These are phyloP conservation scores for Timema podura DNA, from an alignment of 2,888 invertebrate genomes.

Conservation along the genomic window DNA sequence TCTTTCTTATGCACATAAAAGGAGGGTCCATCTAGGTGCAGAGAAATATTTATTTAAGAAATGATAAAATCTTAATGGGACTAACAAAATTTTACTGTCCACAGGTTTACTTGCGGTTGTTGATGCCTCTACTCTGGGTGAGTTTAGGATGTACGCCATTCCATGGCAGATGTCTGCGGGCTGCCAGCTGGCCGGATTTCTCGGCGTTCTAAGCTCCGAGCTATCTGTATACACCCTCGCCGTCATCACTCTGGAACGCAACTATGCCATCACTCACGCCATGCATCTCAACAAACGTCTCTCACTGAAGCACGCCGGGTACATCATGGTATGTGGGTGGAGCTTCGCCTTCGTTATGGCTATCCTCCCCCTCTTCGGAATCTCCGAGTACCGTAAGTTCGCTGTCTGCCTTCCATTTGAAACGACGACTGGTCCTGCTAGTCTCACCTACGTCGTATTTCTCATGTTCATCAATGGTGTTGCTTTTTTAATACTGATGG, in stretches of 20 bases:
- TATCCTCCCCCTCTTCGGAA: slow-evolving; percentile 79
- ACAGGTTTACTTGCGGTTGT: slow-evolving; percentile 89
- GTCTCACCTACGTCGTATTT: slow-evolving; percentile 84
- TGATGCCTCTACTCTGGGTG: slow-evolving; percentile 92
- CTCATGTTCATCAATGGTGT: slow-evolving; percentile 89
- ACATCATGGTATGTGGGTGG: slow-evolving; percentile 93
- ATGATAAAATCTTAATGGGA: too few species aligned
- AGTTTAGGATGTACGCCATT: slow-evolving; percentile 94
- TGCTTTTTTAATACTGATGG: slow-evolving; percentile 91
- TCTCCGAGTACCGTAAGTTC: slow-evolving; percentile 94
- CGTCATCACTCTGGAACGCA: slow-evolving; percentile 91
- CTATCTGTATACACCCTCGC: slow-evolving; percentile 93
- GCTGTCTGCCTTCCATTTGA: slow-evolving; percentile 96
- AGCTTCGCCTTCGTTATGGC: slow-evolving; percentile 83
- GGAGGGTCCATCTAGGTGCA: too few species aligned
- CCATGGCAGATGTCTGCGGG: slow-evolving; percentile 95
- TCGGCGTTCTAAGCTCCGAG: slow-evolving; percentile 91
- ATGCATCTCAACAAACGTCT: slow-evolving; percentile 92
- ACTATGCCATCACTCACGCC: slow-evolving; percentile 96
- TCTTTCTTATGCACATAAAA: too few species aligned
- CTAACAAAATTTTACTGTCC: slow-evolving; percentile 23
- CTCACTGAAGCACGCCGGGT: slow-evolving; percentile 85
- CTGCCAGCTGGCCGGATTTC: slow-evolving; percentile 90
- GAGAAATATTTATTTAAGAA: too few species aligned
- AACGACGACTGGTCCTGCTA: slow-evolving; percentile 68